Base-by-base conservation (phyloP, 35 echinoderm and acorn worm species). In the Hemicentrotus pulcherrimus region DNA sequence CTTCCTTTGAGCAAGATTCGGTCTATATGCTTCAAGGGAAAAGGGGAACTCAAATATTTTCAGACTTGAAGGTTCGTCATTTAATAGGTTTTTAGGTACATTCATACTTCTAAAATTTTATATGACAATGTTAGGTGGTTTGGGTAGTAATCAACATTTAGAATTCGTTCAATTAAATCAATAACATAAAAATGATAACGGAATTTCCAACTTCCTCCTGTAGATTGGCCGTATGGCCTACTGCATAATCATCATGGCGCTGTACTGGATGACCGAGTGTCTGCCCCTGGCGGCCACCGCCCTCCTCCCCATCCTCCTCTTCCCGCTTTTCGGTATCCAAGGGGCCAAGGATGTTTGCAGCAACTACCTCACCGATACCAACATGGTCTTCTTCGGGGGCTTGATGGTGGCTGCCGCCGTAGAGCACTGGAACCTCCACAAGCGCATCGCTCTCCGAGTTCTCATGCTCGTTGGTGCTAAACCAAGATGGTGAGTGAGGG, bases 311-410 rank as follows among this genome's bases (percentile, higher is more conserved):
- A 96, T 99, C 52, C 91, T 99, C 9, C 86, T 99, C 5, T 99
- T 99, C 88, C 98, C 98, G 0, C 8, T 97, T 31, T 97, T 99
- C 52, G 98, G 98, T 18, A 94, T 99, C 18, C 58, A 97, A 22
- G 35, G 88, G 6, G 95, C 97, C 5, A 96, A 96, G 46, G 94
- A 86, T 18, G 97, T 97, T 2, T 97, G 96, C 59, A 94, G 41
- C 22, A 96, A 99, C 31, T 99, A 99, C 88, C 85, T 99, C 6
- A 99, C 96, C 94, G 96, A 99, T 58, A 96, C 95, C 65, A 99
- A 97, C 58, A 61, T 96, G 24, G 41, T 99, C 11, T 97, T 99
- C 94, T 92, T 99, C 70, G 97, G 97, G 31, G 97, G 98, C 16
- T 59, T 99, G 30, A 96, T 99, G 96, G 88, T 97, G 35, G 97